Percentiles rank a stretch among this genome's conserved stretches.
These are phyloP conservation scores for Dolichopus griseipennis DNA, from an alignment of 2,888 invertebrate genomes.

Conservation along the genomic window DNA sequence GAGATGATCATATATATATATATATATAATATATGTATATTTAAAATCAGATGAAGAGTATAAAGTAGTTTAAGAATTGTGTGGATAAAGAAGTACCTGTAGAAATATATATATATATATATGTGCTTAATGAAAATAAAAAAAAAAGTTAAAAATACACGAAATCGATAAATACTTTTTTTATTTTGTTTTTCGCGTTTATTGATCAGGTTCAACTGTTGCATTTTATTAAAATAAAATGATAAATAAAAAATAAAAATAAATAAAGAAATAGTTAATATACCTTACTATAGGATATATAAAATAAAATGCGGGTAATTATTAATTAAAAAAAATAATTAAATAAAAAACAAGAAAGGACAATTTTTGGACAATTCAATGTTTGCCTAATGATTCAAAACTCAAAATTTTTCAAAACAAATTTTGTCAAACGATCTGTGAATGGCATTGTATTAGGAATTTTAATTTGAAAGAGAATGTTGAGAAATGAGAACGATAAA, in stretches of 20 bases:
- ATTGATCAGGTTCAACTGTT: slow-evolving; percentile 6
- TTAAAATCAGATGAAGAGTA: background rate
- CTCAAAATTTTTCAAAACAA: no score
- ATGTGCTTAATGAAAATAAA: background rate
- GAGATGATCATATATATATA: background rate
- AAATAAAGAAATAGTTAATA: no score
- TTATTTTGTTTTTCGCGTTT: background rate
- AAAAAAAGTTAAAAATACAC: background rate
- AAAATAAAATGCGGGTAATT: no score
- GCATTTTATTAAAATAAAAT: background rate
- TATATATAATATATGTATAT: background rate
- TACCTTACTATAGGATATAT: no score
- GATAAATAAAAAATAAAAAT: background rate
- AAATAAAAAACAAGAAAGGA: no score
- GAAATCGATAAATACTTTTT: slow-evolving; percentile 6
- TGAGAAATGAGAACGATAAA: no score
- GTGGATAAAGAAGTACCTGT: background rate
- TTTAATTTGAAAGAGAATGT: no score
- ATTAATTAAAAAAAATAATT: no score
- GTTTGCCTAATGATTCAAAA: no score
- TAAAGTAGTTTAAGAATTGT: background rate
- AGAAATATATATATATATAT: background rate
- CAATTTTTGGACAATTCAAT: no score
- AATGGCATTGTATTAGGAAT: no score
- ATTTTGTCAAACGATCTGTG: no score